Evolutionary conservation across 1,140 invertebrate species (phyloP), one percentile per base, ranked within the genome.

Genomic region (Hormaphis cornu): DNA sequence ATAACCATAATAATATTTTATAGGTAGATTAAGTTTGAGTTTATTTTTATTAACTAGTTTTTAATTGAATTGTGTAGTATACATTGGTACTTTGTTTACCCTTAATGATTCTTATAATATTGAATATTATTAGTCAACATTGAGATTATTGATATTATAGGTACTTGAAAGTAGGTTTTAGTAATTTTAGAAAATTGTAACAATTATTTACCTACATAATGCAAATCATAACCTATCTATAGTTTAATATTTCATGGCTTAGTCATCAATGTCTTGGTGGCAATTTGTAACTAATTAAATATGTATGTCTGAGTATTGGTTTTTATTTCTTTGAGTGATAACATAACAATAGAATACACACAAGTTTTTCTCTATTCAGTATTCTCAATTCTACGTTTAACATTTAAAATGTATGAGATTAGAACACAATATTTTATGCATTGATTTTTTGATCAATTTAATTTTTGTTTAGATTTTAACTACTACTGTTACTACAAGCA

Each of bases 391-490:
- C n/a, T 33, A 33, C 9, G 9, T 33, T 33, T 33, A 33, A 4
- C 30, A 33, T 6, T 33, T 33, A 33, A 33, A n/a, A n/a, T n/a
- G n/a, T n/a, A n/a, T n/a, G n/a, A n/a, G n/a, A n/a, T n/a, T n/a
- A n/a, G n/a, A n/a, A n/a, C n/a, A n/a, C n/a, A n/a, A n/a, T n/a
- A n/a, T 30, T n/a, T 40, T 44, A 48, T 63, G 2, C 14, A 42
- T 3, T 44, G 14, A 8, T 8, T 28, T 20, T 20, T 28, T n/a
- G 14, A 26, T 18, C 28, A 26, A 54, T n/a, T 30, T 14, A 44
- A 16, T 37, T 54, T 54, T 69, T 54, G n/a, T n/a, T 53, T 54
- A 66, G 61, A 66, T 66, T 35, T 1, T 20, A 48, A 66, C 40
- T 18, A 50, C 61, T 33, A 30, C 28, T 20, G 18, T 35, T 50